Conservation (phyloP, 2,888 invertebrate genomes). For the Leucoptera coffeella region DNA sequence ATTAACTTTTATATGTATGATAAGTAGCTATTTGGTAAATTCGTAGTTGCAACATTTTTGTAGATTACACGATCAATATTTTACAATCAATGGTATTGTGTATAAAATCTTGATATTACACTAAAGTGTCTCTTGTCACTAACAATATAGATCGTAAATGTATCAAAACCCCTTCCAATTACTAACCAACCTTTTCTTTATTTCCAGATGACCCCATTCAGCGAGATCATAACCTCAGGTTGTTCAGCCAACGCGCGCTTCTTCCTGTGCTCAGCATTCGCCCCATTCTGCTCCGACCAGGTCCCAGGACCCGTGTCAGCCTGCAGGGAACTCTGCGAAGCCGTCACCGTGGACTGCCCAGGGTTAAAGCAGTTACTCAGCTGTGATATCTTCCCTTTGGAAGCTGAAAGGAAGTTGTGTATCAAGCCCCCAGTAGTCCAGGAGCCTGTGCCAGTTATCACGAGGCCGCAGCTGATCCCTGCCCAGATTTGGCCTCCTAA, state of each 20-base stretch:
- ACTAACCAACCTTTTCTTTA: conserved; percentile 20
- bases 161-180: not conserved
- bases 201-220: conserved; percentile 65
- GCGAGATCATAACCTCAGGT: conserved; percentile 68
- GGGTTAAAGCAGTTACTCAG: conserved; percentile 76
- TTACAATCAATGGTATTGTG: too few relatives aligned
- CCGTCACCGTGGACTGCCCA: conserved; percentile 65
- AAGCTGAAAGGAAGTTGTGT: conserved; percentile 64
- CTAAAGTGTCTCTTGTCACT: too few relatives aligned
- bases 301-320: conserved; percentile 79
- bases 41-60: too few relatives aligned
- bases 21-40: too few relatives aligned
- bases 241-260: conserved; percentile 79
- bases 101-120: too few relatives aligned
- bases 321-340: conserved; percentile 80
- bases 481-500: conserved; percentile 23
- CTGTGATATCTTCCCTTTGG: conserved; percentile 74
- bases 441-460: conserved; percentile 32
- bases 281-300: conserved; percentile 86
- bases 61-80: too few relatives aligned
- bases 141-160: not conserved
- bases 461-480: conserved; percentile 35
- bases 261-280: conserved; percentile 85
- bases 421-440: conserved; percentile 61
- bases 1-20: too few relatives aligned